A percentile compares a stretch with the other conserved stretches of the same genome.
phyloP scores from a whole-genome alignment of 2,113 vertebrate genomes.

The Sakesphorus luctuosus region DNA sequence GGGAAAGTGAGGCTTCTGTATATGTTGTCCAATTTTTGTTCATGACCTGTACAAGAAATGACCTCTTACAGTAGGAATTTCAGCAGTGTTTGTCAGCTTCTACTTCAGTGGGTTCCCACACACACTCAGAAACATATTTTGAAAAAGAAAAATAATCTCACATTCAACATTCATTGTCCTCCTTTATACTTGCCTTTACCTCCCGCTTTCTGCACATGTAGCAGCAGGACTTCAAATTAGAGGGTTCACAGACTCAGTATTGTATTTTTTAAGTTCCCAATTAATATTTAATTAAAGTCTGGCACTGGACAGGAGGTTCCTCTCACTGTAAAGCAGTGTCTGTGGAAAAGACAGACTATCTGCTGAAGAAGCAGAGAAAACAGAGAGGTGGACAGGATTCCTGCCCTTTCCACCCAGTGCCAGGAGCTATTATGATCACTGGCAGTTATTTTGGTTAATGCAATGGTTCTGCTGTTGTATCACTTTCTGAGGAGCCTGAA shows the following conservation, averaged over 20 bases:
- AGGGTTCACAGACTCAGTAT: neutral
- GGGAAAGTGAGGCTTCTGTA: neutral
- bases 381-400: neutral
- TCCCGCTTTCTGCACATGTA: neutral
- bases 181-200: neutral
- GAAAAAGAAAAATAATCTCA: neutral
- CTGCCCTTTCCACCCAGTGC: neutral
- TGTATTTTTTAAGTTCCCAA: slow-evolving; percentile 1
- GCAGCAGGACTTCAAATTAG: neutral
- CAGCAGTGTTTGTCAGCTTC: neutral
- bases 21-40: neutral
- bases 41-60: neutral
- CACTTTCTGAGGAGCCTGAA: neutral
- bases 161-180: neutral
- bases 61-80: neutral
- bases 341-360: neutral
- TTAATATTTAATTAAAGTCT: neutral
- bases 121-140: neutral
- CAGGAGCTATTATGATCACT: neutral
- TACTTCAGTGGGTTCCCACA: neutral
- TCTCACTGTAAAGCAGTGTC: neutral
- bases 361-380: neutral
- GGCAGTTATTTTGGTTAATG: neutral
- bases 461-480: neutral
- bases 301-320: neutral